Percentiles rank a stretch among this genome's conserved stretches.
Evolutionary conservation across 2,113 vertebrate genomes (phyloP).

Genomic region (Tringa solitaria): DNA sequence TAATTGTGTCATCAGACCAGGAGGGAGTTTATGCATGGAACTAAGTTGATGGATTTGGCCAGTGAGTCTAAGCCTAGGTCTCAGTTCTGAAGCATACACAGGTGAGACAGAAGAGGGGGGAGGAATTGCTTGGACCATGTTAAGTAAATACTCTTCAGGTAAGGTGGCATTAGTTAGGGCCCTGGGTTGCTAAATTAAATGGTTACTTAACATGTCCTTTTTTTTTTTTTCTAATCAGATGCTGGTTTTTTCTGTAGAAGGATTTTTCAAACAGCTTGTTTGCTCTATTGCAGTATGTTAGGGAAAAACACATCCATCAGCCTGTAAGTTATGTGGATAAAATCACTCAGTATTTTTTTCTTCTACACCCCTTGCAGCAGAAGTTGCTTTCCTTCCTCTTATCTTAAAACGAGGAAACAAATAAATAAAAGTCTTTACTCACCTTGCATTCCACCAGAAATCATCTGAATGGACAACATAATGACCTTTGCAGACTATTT

Average conservation of each 20-base stretch:
- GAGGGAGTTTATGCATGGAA: background rate
- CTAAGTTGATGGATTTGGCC: background rate
- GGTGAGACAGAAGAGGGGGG: background rate
- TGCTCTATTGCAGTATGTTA: background rate
- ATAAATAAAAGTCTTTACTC: background rate
- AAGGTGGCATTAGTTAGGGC: background rate
- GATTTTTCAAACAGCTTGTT: background rate
- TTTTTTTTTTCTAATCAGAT: background rate
- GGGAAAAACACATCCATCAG: background rate
- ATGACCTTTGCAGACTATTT: background rate
- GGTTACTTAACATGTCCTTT: background rate
- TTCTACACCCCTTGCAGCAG: background rate
- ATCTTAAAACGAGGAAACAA: background rate
- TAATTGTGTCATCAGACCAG: fast-evolving
- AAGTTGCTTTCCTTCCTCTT: background rate
- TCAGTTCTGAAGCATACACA: background rate
- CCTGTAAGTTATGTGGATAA: background rate
- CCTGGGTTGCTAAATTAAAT: background rate
- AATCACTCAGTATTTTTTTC: background rate
- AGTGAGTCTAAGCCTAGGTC: background rate
- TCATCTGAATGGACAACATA: background rate
- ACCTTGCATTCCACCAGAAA: background rate
- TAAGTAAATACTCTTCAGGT: background rate
- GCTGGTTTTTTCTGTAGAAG: background rate
- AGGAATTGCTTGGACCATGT: background rate